A percentile compares a stretch with the other conserved stretches of the same genome.
Conservation (phyloP, 2,888 invertebrate species). For the Eumerus sabulonum region DNA sequence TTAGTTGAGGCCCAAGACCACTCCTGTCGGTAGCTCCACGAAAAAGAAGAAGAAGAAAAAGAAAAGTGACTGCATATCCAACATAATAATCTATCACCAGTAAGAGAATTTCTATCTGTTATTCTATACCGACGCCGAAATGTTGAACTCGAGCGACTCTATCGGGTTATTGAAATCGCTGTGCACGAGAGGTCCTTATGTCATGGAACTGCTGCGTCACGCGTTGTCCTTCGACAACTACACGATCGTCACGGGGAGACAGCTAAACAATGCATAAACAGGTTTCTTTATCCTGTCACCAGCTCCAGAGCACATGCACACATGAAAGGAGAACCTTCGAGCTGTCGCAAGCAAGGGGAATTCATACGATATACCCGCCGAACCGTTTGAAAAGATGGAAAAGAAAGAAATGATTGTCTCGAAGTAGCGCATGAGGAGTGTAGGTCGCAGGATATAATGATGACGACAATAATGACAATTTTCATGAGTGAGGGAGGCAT, state of each 20-base stretch:
- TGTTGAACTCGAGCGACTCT: constrained; percentile 10
- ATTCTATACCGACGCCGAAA: not conserved
- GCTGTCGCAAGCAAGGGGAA: constrained; percentile 48
- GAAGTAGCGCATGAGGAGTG: constrained; percentile 27
- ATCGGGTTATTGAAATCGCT: constrained; percentile 35
- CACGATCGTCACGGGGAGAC: constrained; percentile 15
- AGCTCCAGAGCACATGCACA: constrained; percentile 37
- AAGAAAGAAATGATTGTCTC: constrained; percentile 64
- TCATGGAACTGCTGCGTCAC: constrained; percentile 28
- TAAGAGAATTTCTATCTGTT: no score
- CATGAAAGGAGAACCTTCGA: constrained; percentile 26
- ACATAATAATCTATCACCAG: no score
- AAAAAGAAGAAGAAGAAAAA: no score
- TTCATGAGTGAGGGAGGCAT: constrained; percentile 38
- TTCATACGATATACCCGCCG: constrained; percentile 49
- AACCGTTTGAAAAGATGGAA: constrained; percentile 36
- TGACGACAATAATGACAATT: constrained; percentile 68
- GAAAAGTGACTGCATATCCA: no score
- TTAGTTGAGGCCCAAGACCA: no score
- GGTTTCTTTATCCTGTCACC: constrained; percentile 56
- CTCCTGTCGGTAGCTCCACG: no score
- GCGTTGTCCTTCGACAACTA: no score
- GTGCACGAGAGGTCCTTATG: constrained; percentile 21
- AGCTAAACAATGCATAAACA: constrained; percentile 64
- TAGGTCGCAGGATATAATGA: constrained; percentile 64